Evolutionary conservation across 2,888 invertebrate genomes (phyloP), one percentile per base, ranked within the genome.

Genomic region (Mesorhabditis belari): DNA sequence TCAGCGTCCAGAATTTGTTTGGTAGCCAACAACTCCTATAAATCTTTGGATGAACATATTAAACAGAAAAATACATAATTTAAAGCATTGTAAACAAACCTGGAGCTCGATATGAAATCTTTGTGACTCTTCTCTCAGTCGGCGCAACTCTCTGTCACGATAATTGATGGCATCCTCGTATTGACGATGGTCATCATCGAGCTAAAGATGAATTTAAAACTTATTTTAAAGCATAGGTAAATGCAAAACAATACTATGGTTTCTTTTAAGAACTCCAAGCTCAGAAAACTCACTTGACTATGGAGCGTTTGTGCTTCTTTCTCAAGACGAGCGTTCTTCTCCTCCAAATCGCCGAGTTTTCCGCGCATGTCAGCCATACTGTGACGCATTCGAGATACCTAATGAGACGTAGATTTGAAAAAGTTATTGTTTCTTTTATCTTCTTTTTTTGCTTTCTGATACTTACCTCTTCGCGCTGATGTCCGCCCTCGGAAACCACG

Each of bases 1-100:
- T 85, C 85, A 60, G 85, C 82, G 77, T 85, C 85, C 66, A 85
- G 77, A 56, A 83, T 83, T 62, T 85, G 82, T 71, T 85, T 85
- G 73, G 83, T 83, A 74, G 84, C 85, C 76, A 84, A 80, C 61
- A 84, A 72, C 68, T 79, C 79, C 61, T 81, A 76, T 21, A 75
- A 26, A 25, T 60, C 55, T 35, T 35, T 35, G 17, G n/a, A n/a
- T n/a, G n/a, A n/a, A n/a, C n/a, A n/a, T n/a, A n/a, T n/a, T n/a
- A n/a, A n/a, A n/a, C n/a, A n/a, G n/a, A n/a, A n/a, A n/a, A n/a
- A 9, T 35, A 35, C 17, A 9, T n/a, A n/a, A n/a, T n/a, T n/a
- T n/a, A n/a, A n/a, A n/a, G n/a, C n/a, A n/a, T n/a, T n/a, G n/a
- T n/a, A n/a, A n/a, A n/a, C n/a, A n/a, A n/a, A n/a, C n/a, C 55